Base-by-base conservation (phyloP, 2,888 invertebrate species). In the Cybosia mesomella region DNA sequence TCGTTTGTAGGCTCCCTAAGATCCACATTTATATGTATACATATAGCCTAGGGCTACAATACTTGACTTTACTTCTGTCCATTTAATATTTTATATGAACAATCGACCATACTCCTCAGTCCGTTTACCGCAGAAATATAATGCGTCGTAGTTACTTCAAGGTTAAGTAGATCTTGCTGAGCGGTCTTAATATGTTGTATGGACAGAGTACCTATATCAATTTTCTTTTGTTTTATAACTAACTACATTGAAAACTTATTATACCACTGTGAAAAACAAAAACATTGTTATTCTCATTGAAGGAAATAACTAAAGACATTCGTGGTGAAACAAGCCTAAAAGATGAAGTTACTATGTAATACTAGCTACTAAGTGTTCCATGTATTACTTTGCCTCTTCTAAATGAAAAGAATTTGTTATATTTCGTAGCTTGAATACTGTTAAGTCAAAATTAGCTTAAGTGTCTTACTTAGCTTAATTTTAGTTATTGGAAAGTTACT, bases 101-200 rank as follows among this genome's bases (percentile, higher is more conserved):
- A 36, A 67, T 58, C 66, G 57, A 61, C 32, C 39, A 54, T 61
- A 21, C 15, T 55, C 62, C 18, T 72, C 58, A 72, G 67, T 71
- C 53, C 58, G 53, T 67, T 54, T 67, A 68, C 64, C 64, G 15
- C 67, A 66, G 60, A 22, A 53, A 69, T 66, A 67, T 68, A 62
- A 64, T 28, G 36, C 32, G 22, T 61, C 59, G 39, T 28, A 18
- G 54, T 66, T 28, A 68, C 39, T 53, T 53, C 68, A 71, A 73
- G 72, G 71, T 68, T 49, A 70, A 54, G 28, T 62, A 55, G 61
- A 24, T 43, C 66, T 72, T 70, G 67, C 60, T 64, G 59, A 60
- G 61, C 53, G 10, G 58, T 67, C 68, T 34, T 34, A n/a, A n/a
- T n/a, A 43, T n/a, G 49, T 24, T 34, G 36, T 43, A 28, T 49